Base-by-base conservation (phyloP, 2,113 vertebrate genomes). In the Atlantisia rogersi region DNA sequence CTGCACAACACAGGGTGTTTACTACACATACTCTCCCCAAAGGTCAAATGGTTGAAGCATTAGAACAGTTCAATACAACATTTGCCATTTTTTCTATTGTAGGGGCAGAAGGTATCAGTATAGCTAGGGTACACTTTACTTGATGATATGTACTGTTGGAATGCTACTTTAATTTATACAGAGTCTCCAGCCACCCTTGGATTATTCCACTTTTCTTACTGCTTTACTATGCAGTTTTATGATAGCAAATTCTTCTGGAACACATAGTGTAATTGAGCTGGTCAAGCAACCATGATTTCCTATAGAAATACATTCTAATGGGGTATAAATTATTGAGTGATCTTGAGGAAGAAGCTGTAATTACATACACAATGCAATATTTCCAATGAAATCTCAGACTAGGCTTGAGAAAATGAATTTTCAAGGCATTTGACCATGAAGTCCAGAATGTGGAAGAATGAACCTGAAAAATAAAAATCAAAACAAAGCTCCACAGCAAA, bases 341-440 rank as follows among this genome's bases (percentile, higher is more conserved):
- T 65, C 52, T 74, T 75, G 15, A 91, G 50, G 48, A 95, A 62
- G 37, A 81, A 86, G 50, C 25, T 74, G 46, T 73, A 95, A 82
- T 82, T 94, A 88, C 69, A 87, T 37, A 28, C 7, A 88, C 39
- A 74, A 31, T 52, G 16, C n/a, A 81, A 10, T 81, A 93, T 73
- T 94, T 92, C 68, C 77, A 86, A 62, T 37, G n/a, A 93, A 88
- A 92, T 80, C 32, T 60, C 85, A 69, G 88, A 65, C 53, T 60
- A 87, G 77, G 44, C 25, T 85, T 90, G 75, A 97, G 46, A 94
- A 86, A 96, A 67, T 64, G 46, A 71, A 59, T 84, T 95, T 95
- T 89, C 71, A 82, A 80, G 50, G 48, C 64, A 26, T 90, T 92
- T 62, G 69, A 15, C 25, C 56, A 64, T 84, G 28, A 50, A 85